A percentile compares a stretch with the other conserved stretches of the same genome.
These are phyloP conservation scores for Therioaphis trifolii DNA, from an alignment of 2,888 invertebrate species.

Conservation along the genomic window DNA sequence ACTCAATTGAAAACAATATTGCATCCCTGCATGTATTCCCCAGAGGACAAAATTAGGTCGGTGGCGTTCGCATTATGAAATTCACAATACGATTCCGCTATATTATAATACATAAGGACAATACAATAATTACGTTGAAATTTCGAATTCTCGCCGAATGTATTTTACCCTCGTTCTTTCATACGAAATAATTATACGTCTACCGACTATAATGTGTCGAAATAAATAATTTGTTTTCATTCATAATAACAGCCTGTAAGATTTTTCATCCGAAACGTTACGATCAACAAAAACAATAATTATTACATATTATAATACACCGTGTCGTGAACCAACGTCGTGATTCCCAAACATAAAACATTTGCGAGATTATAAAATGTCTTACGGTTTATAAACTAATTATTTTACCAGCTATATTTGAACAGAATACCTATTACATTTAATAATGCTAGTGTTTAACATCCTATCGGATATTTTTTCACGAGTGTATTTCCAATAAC, in stretches of 20 bases:
- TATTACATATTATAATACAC: too few relatives aligned
- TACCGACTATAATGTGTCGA: not conserved
- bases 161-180: not conserved
- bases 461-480: too few relatives aligned
- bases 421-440: too few relatives aligned
- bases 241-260: not conserved
- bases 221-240: not conserved
- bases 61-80: not conserved
- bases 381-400: too few relatives aligned
- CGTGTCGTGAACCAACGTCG: too few relatives aligned
- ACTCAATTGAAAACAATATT: not conserved
- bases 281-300: not conserved
- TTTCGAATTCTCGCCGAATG: constrained; percentile 10
- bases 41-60: not conserved
- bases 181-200: not conserved
- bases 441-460: too few relatives aligned
- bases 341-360: too few relatives aligned
- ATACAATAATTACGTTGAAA: constrained; percentile 5
- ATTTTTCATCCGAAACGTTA: not conserved
- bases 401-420: too few relatives aligned
- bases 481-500: too few relatives aligned
- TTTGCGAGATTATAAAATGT: too few relatives aligned
- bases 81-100: not conserved
- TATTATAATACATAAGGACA: constrained; percentile 9
- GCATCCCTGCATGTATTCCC: not conserved